Evolutionary conservation across 2,113 vertebrate species (phyloP).

Genomic region (Sapajus apella): DNA sequence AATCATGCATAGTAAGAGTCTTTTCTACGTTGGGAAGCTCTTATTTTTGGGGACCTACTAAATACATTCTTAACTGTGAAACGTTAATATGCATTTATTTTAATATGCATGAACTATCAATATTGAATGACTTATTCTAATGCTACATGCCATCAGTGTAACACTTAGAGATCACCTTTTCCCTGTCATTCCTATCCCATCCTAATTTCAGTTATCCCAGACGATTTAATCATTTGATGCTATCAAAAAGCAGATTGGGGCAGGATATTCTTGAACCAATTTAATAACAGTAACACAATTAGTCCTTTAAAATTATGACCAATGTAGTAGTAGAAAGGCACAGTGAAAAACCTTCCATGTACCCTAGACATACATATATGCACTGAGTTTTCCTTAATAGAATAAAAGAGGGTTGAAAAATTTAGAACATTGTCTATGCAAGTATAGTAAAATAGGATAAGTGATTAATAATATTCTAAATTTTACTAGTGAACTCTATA

Average conservation of each 20-base stretch:
- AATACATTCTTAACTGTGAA: neutral
- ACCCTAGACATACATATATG: neutral
- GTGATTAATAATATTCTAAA: neutral
- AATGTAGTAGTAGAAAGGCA: neutral
- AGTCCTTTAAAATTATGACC: neutral
- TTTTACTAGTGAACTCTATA: neutral
- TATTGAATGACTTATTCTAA: neutral
- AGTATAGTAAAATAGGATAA: slow-evolving; percentile 4
- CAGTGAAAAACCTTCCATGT: neutral
- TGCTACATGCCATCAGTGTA: neutral
- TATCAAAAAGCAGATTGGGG: neutral
- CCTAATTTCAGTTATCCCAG: neutral
- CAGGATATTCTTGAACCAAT: neutral
- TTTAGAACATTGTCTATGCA: neutral
- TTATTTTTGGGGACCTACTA: neutral
- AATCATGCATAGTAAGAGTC: neutral
- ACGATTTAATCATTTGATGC: neutral
- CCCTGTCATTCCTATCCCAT: neutral
- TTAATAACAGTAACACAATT: slow-evolving; percentile 1
- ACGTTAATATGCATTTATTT: neutral
- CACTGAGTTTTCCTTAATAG: neutral
- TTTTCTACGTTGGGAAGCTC: neutral
- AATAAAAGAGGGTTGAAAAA: neutral
- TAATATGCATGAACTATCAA: neutral
- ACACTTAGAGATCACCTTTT: neutral